Conservation (phyloP, 2,113 vertebrate genomes). For the Megalops atlanticus region DNA sequence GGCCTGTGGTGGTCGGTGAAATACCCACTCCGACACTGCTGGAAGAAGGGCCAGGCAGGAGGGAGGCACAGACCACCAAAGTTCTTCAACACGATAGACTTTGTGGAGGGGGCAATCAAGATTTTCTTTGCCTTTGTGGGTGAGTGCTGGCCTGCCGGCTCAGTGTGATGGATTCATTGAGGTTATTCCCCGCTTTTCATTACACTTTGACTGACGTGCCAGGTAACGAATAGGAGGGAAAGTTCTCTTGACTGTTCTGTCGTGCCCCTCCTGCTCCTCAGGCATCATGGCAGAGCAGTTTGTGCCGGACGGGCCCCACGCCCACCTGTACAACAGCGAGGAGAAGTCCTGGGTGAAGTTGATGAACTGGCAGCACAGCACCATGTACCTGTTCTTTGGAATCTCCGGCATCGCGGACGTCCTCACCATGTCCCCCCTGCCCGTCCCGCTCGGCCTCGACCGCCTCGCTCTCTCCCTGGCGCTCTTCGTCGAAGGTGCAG, state of each 20-base stretch:
- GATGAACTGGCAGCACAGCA: conserved; percentile 98
- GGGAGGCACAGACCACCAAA: conserved; percentile 43
- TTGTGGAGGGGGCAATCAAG: conserved; percentile 77
- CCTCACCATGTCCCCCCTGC: conserved; percentile 51
- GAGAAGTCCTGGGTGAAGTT: conserved; percentile 80
- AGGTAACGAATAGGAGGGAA: neutral
- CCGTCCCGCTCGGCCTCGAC: conserved; percentile 75
- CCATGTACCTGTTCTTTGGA: conserved; percentile 95
- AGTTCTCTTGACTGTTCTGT: neutral
- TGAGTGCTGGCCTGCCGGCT: too few species aligned
- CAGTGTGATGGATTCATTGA: too few species aligned
- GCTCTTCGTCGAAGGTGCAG: conserved; percentile 86
- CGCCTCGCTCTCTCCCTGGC: conserved; percentile 77
- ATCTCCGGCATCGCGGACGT: conserved; percentile 77
- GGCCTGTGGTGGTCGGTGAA: conserved; percentile 92
- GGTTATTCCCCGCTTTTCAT: neutral
- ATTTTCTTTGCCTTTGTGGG: conserved; percentile 77
- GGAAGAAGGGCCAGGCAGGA: conserved; percentile 57
- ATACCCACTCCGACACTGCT: conserved; percentile 70
- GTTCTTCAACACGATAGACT: conserved; percentile 69
- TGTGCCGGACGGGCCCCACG: conserved; percentile 86
- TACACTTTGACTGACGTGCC: neutral
- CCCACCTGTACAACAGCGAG: conserved; percentile 69
- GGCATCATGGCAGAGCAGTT: conserved; percentile 95
- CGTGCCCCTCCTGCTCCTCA: conserved; percentile 47